Base-by-base conservation (phyloP, 1,140 invertebrate genomes). In the Drosophila kanapiae region DNA sequence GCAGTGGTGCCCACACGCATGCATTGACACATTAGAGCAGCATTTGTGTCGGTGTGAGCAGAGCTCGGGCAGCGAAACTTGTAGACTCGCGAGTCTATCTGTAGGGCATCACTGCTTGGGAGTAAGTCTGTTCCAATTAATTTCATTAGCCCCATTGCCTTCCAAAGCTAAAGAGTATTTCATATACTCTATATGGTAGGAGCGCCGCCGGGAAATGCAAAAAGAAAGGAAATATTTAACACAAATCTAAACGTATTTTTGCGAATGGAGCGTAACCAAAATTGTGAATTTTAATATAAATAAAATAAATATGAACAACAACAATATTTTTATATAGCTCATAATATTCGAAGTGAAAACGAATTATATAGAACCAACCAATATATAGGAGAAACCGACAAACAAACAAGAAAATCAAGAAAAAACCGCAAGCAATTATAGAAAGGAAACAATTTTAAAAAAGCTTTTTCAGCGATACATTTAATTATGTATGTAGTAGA, bases 211-310 rank as follows among this genome's bases (percentile, higher is more conserved):
- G 56, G 71, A 70, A 43, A 35, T 40, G 35, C 38, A 9, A 43
- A 42, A 27, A n/a, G n/a, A n/a, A 23, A 23, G 57, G 23, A 76
- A 69, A 64, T 70, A 76, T 68, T 43, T 57, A 68, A 43, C 29
- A 48, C n/a, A 37, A 42, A 69, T 70, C 49, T 47, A 62, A 64
- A 60, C 47, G 31, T 75, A 71, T 85, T 75, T 84, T 85, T 84
- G 67, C 61, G 65, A 77, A 71, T 72, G 67, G 56, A 51, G 67
- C 64, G 82, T 70, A 65, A 87, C 63, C 47, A 70, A 80, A 82
- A 82, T 82, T 88, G 84, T 88, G 84, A 88, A 84, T 88, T 88
- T 88, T 90, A 88, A 88, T 85, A 81, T 81, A 81, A 64, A 82
- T 77, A 77, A 81, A 64, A 82, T 77, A 77, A 61, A 83, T 85